A percentile compares a stretch with the other conserved stretches of the same genome.
phyloP scores from a whole-genome alignment of 2,888 invertebrate genomes.

The Meloe dianella region DNA sequence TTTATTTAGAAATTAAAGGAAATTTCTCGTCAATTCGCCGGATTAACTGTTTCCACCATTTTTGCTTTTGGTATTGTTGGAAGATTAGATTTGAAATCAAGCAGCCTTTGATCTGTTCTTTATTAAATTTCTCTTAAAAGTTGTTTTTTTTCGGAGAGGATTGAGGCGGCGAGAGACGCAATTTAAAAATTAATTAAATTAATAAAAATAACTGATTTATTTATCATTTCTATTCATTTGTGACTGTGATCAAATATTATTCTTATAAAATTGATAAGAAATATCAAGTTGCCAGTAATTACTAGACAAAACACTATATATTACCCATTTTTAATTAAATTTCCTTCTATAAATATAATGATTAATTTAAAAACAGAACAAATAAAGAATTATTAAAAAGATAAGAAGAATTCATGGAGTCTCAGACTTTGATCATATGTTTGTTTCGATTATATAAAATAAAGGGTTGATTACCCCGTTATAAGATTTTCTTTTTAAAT shows the following conservation, averaged over 20 bases:
- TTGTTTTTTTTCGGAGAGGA: too few species aligned
- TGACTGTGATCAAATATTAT: not conserved
- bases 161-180: too few species aligned
- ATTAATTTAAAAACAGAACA: not conserved
- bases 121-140: too few species aligned
- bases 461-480: too few species aligned
- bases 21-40: too few species aligned
- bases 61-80: too few species aligned
- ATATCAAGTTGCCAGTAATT: not conserved
- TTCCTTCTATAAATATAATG: not conserved
- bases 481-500: too few species aligned
- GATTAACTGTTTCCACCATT: too few species aligned
- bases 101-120: too few species aligned
- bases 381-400: not conserved
- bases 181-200: not conserved
- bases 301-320: not conserved
- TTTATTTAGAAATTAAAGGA: too few species aligned
- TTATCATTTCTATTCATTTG: not conserved
- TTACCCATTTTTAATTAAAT: slow-evolving; percentile 1
- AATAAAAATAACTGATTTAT: not conserved
- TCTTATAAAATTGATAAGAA: slow-evolving; percentile 2
- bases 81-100: too few species aligned
- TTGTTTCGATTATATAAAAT: too few species aligned
- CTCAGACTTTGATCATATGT: not conserved
- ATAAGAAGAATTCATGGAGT: not conserved